These are phyloP conservation scores for Anoncus sp. DNA, from an alignment of 2,888 invertebrate genomes.

Conservation along the genomic window DNA sequence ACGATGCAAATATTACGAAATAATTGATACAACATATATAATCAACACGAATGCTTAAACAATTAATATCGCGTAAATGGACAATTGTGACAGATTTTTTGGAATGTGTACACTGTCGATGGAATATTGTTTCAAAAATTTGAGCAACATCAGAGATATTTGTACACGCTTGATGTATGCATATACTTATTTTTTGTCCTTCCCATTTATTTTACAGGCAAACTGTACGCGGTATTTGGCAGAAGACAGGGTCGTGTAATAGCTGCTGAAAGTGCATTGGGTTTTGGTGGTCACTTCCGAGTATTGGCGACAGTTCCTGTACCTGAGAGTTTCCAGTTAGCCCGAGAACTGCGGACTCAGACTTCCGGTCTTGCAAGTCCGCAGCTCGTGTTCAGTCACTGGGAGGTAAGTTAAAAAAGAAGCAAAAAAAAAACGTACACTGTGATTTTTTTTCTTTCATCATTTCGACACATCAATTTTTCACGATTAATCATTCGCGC, in stretches of 20 bases:
- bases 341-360: constrained; percentile 96
- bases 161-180: not conserved
- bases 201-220: constrained; percentile 86
- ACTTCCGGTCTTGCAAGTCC: constrained; percentile 99
- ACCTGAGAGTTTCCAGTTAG: constrained; percentile 98
- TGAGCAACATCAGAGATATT: not conserved
- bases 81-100: too few species aligned
- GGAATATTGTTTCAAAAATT: too few species aligned
- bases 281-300: constrained; percentile 93
- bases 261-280: constrained; percentile 95
- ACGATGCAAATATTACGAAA: too few species aligned
- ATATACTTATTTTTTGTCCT: not conserved
- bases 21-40: too few species aligned
- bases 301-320: constrained; percentile 97
- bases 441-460: not conserved
- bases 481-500: constrained; percentile 37
- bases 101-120: too few species aligned
- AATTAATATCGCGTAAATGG: too few species aligned
- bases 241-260: constrained; percentile 95
- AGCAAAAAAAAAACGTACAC: not conserved
- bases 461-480: constrained; percentile 26
- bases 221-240: constrained; percentile 95
- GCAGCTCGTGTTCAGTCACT: constrained; percentile 98
- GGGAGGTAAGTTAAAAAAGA: constrained; percentile 90
- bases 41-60: too few species aligned